Percentiles rank a stretch among this genome's conserved stretches.
phyloP scores from a whole-genome alignment of 1,140 invertebrate species.

The Trichomalopsis sarcophagae region DNA sequence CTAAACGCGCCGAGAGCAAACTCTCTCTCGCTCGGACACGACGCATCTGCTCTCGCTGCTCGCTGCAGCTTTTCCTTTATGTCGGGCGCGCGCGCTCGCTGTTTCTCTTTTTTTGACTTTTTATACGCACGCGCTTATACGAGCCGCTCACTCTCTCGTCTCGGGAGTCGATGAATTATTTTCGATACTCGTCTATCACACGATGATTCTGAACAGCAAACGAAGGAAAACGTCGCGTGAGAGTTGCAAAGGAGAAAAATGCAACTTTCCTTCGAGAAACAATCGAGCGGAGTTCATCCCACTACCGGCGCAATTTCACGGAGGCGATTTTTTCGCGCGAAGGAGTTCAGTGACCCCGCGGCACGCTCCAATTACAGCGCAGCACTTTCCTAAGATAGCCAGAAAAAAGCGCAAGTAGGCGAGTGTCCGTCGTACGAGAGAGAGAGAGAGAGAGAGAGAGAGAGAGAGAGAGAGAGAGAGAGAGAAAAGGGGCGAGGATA shows the following conservation, averaged over 20 bases:
- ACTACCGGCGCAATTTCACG: conserved; percentile 21
- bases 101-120: background rate
- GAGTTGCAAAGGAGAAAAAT: background rate
- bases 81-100: background rate
- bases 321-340: background rate
- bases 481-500: conserved; percentile 25
- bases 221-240: no score
- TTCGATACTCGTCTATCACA: no score
- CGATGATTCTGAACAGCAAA: no score
- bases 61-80: conserved; percentile 32
- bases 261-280: conserved; percentile 25
- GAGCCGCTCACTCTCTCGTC: no score
- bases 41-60: conserved; percentile 15
- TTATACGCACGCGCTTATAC: no score
- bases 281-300: conserved; percentile 12
- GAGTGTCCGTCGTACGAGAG: background rate
- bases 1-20: background rate
- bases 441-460: conserved; percentile 2
- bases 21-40: conserved; percentile 18
- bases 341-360: conserved; percentile 35
- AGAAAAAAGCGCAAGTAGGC: conserved; percentile 49
- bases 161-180: no score
- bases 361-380: conserved; percentile 40
- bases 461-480: conserved; percentile 8
- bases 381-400: conserved; percentile 40